Evolutionary conservation across 2,888 invertebrate genomes (phyloP).

Genomic region (Molorchus minor): DNA sequence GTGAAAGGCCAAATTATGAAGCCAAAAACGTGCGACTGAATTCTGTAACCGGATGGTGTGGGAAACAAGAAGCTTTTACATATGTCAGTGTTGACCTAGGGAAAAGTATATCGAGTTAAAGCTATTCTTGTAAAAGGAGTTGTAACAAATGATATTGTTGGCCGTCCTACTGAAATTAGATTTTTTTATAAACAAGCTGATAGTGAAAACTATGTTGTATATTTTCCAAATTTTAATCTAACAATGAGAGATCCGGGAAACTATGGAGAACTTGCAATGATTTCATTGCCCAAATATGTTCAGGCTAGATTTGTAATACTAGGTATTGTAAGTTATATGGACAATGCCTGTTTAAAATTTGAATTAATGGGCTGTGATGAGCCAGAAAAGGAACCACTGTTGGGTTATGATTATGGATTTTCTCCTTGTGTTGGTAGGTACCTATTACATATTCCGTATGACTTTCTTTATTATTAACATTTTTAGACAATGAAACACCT

Average conservation of each 20-base stretch:
- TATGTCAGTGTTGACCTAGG: constrained; percentile 95
- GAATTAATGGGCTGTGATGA: constrained; percentile 97
- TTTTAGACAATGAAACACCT: constrained; percentile 92
- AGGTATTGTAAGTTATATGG: constrained; percentile 95
- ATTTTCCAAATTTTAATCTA: constrained; percentile 95
- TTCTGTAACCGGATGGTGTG: constrained; percentile 96
- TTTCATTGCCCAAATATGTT: constrained; percentile 91
- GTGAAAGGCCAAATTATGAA: constrained; percentile 91
- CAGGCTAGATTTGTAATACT: constrained; percentile 93
- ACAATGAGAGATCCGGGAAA: constrained; percentile 96
- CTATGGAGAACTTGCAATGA: constrained; percentile 96
- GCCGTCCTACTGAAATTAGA: constrained; percentile 93
- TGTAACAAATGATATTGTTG: constrained; percentile 93
- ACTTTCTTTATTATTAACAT: background rate
- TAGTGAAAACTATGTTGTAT: constrained; percentile 94
- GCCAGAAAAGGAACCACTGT: constrained; percentile 79
- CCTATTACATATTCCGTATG: background rate
- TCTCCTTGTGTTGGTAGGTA: constrained; percentile 90
- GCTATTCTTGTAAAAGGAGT: constrained; percentile 94
- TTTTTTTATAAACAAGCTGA: constrained; percentile 97
- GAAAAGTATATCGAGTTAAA: constrained; percentile 91
- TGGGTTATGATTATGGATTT: constrained; percentile 92
- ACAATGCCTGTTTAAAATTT: constrained; percentile 94
- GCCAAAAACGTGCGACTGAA: constrained; percentile 88
- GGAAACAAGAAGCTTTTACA: constrained; percentile 96